Evolutionary conservation across 1,140 invertebrate species (phyloP).

Genomic region (Nebria ingens): DNA sequence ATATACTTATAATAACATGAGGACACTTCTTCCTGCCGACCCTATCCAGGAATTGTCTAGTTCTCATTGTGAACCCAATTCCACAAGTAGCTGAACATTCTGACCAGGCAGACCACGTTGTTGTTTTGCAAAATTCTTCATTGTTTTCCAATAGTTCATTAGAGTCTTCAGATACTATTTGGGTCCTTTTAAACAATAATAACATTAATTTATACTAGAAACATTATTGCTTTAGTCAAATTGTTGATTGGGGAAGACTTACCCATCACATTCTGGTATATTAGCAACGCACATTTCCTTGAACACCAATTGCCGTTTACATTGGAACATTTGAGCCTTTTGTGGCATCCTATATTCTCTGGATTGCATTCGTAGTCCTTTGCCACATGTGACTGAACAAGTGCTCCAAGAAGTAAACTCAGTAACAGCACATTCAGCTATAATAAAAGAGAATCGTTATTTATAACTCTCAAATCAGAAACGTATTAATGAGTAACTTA

Average conservation of each 20-base stretch:
- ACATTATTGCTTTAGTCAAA: too few relatives aligned
- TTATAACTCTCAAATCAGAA: slow-evolving; percentile 10
- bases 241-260: too few relatives aligned
- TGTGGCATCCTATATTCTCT: slow-evolving; percentile 65
- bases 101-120: slow-evolving; percentile 69
- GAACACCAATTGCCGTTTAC: slow-evolving; percentile 68
- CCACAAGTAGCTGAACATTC: slow-evolving; percentile 77
- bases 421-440: slow-evolving; percentile 67
- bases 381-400: slow-evolving; percentile 80
- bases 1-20: slow-evolving; percentile 43
- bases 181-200: neutral
- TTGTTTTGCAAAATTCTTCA: slow-evolving; percentile 54
- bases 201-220: slow-evolving; percentile 2
- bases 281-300: slow-evolving; percentile 80
- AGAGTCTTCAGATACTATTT: slow-evolving; percentile 28
- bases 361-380: slow-evolving; percentile 72
- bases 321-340: slow-evolving; percentile 65
- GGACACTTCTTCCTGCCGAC: slow-evolving; percentile 68
- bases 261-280: slow-evolving; percentile 56
- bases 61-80: slow-evolving; percentile 61
- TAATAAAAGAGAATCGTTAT: slow-evolving; percentile 15
- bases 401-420: slow-evolving; percentile 65
- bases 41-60: slow-evolving; percentile 58
- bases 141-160: slow-evolving; percentile 30
- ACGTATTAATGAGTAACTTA: slow-evolving; percentile 37